Evolutionary conservation across 1,140 invertebrate species (phyloP), one percentile per base, ranked within the genome.

Genomic region (Magallana ariakensis): DNA sequence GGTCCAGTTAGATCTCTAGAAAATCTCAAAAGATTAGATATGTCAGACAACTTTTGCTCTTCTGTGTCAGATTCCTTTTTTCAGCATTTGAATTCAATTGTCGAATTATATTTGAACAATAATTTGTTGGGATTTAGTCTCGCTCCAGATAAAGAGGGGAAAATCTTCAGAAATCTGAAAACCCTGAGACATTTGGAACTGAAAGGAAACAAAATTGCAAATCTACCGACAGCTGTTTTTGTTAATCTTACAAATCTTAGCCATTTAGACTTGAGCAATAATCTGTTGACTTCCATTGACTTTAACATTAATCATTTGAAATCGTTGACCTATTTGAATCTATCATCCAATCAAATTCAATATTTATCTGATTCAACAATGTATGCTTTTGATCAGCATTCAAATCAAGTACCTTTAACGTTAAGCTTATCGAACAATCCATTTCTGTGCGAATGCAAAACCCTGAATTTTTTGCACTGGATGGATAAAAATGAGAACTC

Each of bases 361-460:
- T 87, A 16, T 26, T 26, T 90, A 0, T 46, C 80, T 3, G 53
- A 13, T 22, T 15, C 5, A 16, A 84, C 55, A 1, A 87, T 56
- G 54, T 26, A 70, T 13, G 85, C 83, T 19, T 13, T 89, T 5
- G 66, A 87, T 26, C 54, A 46, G 13, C 19, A 85, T 16, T 15
- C 83, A 1, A 8, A 7, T 7, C 10, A 46, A 46, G 22, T 5
- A 57, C 13, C 54, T 60, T 1, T 53, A 8, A 83, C 83, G 11
- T 53, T 91, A 2, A 57, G 88, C 80, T 13, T 92, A 19, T 86
- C 58, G 13, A 55, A 46, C 33, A 88, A 87, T 75, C 80, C 81
- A 9, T 57, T 92, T n/a, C 13, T 46, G 15, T 92, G 91, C 57
- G 87, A 83, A 4, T 92, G 90, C 84, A 80, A 88, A 26, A 89